phyloP scores from a whole-genome alignment of 2,888 invertebrate species.

The Galerucella calmariensis region DNA sequence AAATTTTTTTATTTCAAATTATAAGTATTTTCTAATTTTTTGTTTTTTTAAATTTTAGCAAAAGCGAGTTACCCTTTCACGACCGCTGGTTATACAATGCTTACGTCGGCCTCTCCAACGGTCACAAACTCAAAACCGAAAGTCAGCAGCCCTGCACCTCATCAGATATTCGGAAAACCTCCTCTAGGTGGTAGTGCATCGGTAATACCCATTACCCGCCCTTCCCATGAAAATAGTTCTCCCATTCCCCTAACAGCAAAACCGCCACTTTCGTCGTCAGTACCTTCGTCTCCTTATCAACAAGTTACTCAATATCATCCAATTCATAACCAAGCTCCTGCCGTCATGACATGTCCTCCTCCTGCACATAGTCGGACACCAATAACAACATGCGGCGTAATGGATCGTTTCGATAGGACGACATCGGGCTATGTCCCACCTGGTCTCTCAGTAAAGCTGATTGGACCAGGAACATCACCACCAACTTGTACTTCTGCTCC shows the following conservation, averaged over 20 bases:
- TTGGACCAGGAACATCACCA: conserved; percentile 67
- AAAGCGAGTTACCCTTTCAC: conserved; percentile 64
- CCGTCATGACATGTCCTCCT: conserved; percentile 65
- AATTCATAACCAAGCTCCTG: conserved; percentile 62
- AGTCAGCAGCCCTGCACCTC: conserved; percentile 83
- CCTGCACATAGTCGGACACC: conserved; percentile 67
- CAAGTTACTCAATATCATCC: conserved; percentile 61
- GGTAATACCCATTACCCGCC: conserved; percentile 68
- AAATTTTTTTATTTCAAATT: not conserved
- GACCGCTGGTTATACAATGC: conserved; percentile 65
- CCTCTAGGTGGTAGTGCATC: conserved; percentile 67
- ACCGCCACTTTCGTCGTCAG: conserved; percentile 63
- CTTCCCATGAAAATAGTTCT: conserved; percentile 58
- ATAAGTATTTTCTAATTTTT: not conserved
- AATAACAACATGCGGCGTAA: conserved; percentile 42
- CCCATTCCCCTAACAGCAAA: conserved; percentile 72
- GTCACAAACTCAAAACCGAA: conserved; percentile 71
- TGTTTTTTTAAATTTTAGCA: conserved; percentile 29
- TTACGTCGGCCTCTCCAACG: conserved; percentile 63
- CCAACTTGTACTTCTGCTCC: conserved; percentile 64
- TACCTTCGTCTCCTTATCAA: conserved; percentile 68
- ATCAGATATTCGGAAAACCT: conserved; percentile 78
- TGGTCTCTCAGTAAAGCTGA: conserved; percentile 59
- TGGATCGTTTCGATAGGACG: conserved; percentile 45
- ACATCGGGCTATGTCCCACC: conserved; percentile 55